Percentiles rank a stretch among this genome's conserved stretches.
These are phyloP conservation scores for Nannospalax galili DNA, from an alignment of 2,113 vertebrate genomes.

Conservation along the genomic window DNA sequence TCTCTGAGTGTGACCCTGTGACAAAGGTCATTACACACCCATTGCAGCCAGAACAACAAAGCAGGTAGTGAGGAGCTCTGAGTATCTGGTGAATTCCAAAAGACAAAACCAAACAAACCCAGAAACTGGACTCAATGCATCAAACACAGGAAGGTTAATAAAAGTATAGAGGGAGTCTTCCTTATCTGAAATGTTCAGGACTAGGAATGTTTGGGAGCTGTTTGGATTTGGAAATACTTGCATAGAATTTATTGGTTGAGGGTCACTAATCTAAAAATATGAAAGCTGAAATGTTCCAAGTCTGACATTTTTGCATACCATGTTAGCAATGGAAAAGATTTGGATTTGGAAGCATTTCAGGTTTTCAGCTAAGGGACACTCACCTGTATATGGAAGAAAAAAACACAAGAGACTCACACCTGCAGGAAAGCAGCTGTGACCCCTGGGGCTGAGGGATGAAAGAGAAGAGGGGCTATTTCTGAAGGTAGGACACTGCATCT, in stretches of 20 bases:
- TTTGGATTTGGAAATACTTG: not conserved
- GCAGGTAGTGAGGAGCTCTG: not conserved
- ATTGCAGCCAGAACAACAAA: not conserved
- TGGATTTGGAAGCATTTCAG: not conserved
- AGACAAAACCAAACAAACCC: not conserved
- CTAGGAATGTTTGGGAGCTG: not conserved
- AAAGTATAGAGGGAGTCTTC: not conserved
- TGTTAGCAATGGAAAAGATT: not conserved
- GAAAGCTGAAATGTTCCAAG: not conserved
- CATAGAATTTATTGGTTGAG: not conserved
- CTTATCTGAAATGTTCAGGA: not conserved
- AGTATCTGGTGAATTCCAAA: not conserved
- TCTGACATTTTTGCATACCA: not conserved
- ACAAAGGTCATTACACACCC: not conserved
- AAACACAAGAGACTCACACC: accelerated
- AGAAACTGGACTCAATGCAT: accelerated
- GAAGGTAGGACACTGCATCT: not conserved
- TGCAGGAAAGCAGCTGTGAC: not conserved
- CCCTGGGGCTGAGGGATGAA: not conserved
- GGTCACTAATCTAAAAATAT: not conserved
- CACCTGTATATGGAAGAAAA: not conserved
- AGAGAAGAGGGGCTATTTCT: not conserved
- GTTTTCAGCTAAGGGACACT: not conserved
- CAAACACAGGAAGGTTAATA: not conserved
- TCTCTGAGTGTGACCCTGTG: not conserved